Evolutionary conservation across 1,140 invertebrate species (phyloP), one percentile per base, ranked within the genome.

Genomic region (Neotoxoptera formosana): DNA sequence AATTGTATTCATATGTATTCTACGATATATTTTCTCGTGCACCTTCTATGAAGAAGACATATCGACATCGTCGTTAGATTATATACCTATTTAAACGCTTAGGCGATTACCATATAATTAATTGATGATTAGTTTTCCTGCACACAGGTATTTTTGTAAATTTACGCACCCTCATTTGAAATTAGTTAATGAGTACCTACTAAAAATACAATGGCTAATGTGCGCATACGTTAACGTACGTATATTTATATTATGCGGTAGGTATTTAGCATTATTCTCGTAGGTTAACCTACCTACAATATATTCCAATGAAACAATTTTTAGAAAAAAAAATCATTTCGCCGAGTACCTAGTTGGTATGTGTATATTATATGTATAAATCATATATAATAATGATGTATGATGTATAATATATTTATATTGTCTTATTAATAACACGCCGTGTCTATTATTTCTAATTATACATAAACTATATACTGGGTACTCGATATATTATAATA

Each of bases 91-190:
- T n/a, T n/a, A 67, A 67, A 67, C 14, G 60, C 30, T 17, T 76
- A 6, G 60, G 60, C n/a, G 60, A 76, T 76, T 83, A 83, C 81
- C 81, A 83, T 83, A 83, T 83, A 83, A 34, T 21, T 83, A 17
- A 76, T n/a, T n/a, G 60, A 76, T 76, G 60, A 76, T 76, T 76
- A 76, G 60, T 76, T 76, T 76, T 76, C 56, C 60, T n/a, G 30
- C 30, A 76, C n/a, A n/a, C 60, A 6, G 60, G 60, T 4, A 76
- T n/a, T 76, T 76, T 76, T 76, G 60, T 76, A 76, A 76, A 76
- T 76, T 11, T n/a, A n/a, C 60, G n/a, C 84, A 86, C 84, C 84
- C 84, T 86, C 84, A 48, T 47, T 86, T 86, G 47, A 86, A 86
- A 84, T 84, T 41, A 41, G 83, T 84, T 84, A 84, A 84, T 41